phyloP scores from a whole-genome alignment of 2,888 invertebrate genomes.

The Helicoverpa assulta region DNA sequence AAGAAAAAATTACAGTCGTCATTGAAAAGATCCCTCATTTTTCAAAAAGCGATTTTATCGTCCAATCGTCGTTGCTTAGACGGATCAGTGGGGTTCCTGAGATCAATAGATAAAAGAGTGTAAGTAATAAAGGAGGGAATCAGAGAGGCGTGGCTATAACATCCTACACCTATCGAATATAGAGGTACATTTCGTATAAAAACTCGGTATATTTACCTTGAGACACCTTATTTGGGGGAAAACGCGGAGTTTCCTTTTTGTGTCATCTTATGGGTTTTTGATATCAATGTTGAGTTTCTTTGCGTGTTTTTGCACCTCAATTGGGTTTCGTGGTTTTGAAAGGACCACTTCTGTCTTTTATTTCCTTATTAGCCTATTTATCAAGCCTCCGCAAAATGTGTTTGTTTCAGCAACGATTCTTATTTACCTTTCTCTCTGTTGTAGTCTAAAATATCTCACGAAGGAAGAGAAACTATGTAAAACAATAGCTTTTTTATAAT shows the following conservation, averaged over 20 bases:
- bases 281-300: slow-evolving; percentile 15
- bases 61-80: slow-evolving; percentile 39
- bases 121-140: slow-evolving; percentile 52
- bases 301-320: not conserved
- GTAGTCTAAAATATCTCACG: not conserved
- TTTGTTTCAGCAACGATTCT: slow-evolving; percentile 38
- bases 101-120: slow-evolving; percentile 50
- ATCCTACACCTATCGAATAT: slow-evolving; percentile 43
- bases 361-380: not conserved
- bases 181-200: slow-evolving; percentile 52
- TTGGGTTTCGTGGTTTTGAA: not conserved
- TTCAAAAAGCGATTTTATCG: slow-evolving; percentile 46
- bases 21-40: slow-evolving; percentile 38
- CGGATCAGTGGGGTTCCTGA: slow-evolving; percentile 34
- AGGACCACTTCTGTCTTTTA: not conserved
- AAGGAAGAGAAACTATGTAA: too few species aligned
- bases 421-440: slow-evolving; percentile 40
- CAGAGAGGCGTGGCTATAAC: slow-evolving; percentile 36
- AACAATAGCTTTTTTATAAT: too few species aligned
- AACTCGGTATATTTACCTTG: slow-evolving; percentile 53
- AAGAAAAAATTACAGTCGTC: slow-evolving; percentile 25
- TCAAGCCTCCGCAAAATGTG: slow-evolving; percentile 11
- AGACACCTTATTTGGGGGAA: slow-evolving; percentile 33
- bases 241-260: slow-evolving; percentile 29
- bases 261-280: slow-evolving; percentile 26